A percentile compares a stretch with the other conserved stretches of the same genome.
These are phyloP conservation scores for Ctenodactylus gundi DNA, from an alignment of 2,113 vertebrate species.

Conservation along the genomic window DNA sequence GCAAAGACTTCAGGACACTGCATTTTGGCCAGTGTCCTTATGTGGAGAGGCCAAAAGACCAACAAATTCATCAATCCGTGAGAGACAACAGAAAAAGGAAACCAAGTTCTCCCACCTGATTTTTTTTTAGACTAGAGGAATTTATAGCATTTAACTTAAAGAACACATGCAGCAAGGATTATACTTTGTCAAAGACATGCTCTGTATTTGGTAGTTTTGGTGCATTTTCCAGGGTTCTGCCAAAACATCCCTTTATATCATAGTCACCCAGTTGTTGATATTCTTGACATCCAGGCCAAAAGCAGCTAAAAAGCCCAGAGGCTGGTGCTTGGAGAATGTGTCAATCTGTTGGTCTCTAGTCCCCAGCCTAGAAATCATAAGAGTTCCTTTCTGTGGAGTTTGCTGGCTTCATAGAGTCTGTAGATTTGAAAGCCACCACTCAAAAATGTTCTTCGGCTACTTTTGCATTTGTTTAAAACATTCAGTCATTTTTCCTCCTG, in stretches of 20 bases:
- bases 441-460: neutral
- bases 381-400: neutral
- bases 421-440: neutral
- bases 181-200: constrained; percentile 50
- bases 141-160: constrained; percentile 61
- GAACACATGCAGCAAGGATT: constrained; percentile 65
- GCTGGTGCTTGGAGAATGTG: too few relatives aligned
- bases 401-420: neutral
- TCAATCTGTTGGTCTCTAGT: neutral
- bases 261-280: neutral
- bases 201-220: neutral
- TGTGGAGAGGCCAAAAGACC: neutral
- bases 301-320: neutral
- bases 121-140: constrained; percentile 36
- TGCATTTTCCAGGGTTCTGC: constrained; percentile 39
- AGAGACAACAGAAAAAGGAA: constrained; percentile 51
- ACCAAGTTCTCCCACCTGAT: neutral
- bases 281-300: neutral
- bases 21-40: neutral
- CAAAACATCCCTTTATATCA: neutral
- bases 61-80: constrained; percentile 6
- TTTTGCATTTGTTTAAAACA: constrained; percentile 26
- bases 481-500: neutral
- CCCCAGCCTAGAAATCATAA: neutral
- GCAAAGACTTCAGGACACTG: neutral